Evolutionary conservation across 2,797 vertebrate genomes (phyloP).

Genomic region (Rhinogobio ventralis): DNA sequence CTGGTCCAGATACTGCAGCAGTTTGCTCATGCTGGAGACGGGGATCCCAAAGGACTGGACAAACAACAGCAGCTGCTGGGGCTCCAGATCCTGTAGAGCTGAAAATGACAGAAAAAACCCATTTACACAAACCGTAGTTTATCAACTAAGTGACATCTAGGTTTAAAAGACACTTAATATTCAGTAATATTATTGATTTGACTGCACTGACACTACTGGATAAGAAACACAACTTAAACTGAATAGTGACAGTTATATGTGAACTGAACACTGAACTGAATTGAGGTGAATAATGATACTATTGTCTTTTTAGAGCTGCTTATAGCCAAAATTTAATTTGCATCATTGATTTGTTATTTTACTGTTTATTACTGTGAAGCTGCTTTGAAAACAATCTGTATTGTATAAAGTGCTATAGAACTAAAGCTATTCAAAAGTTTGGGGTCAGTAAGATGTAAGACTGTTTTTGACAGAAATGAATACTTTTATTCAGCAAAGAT

Average conservation of each 20-base stretch:
- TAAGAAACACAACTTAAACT: neutral
- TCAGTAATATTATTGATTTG: neutral
- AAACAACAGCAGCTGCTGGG: slow-evolving; percentile 94
- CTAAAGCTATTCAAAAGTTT: neutral
- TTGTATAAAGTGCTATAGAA: neutral
- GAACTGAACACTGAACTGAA: neutral
- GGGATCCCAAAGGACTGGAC: slow-evolving; percentile 99
- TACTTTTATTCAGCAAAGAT: neutral
- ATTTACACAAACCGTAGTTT: neutral
- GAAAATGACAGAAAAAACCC: neutral
- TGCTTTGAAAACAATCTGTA: neutral
- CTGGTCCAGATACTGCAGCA: slow-evolving; percentile 95
- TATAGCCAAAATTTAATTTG: no score
- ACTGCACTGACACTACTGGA: neutral
- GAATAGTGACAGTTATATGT: neutral
- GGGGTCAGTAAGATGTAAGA: neutral
- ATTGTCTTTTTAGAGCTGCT: neutral
- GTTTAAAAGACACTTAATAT: neutral
- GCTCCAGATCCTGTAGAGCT: slow-evolving; percentile 96
- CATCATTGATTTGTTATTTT: no score
- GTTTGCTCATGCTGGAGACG: slow-evolving; percentile 99
- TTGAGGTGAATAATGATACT: neutral
- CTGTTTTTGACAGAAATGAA: neutral
- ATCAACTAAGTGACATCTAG: neutral
- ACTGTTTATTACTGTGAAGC: neutral